Evolutionary conservation across 2,888 invertebrate genomes (phyloP), one percentile per base, ranked within the genome.

Genomic region (Drosophila siamana): DNA sequence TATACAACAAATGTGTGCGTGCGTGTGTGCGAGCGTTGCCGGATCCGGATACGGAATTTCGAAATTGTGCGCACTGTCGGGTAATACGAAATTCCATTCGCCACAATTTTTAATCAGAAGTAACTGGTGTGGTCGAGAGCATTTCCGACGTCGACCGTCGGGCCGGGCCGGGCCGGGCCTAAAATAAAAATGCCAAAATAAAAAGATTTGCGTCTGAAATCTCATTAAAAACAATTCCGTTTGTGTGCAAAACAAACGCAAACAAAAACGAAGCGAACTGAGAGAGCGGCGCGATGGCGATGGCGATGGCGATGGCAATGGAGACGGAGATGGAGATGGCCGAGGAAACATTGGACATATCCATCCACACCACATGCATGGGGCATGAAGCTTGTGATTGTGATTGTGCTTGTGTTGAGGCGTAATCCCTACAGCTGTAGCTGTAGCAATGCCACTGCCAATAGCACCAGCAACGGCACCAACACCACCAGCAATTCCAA

Each of bases 101-200:
- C 78, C 78, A 80, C 78, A 78, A 73, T 79, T 80, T 79, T 80
- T 80, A 83, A 80, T 80, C 84, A 80, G 84, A 80, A 80, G 80
- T 80, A 80, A 83, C 80, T 80, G 80, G 80, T 83, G 80, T 83
- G 80, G 84, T 83, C 69, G 69, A 80, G 69, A 80, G 77, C 70
- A 73, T 80, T 70, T 83, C 80, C 84, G 80, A 80, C 84, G 33
- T 33, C 33, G 33, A n/a, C 28, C 33, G 33, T n/a, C 33, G 33
- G 28, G 1, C 11, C 30, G 30, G 30, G n/a, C n/a, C 30, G 30
- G 28, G 30, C 30, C 33, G 33, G 70, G 80, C 80, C 80, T 79
- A 79, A 79, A 79, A 82, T 79, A 82, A 79, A 78, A 79, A 81
- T 82, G 70, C 79, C 33, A 33, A 82, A 78, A 82, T 82, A 79